phyloP scores from a whole-genome alignment of 2,888 invertebrate genomes.

The Syrphus vitripennis region DNA sequence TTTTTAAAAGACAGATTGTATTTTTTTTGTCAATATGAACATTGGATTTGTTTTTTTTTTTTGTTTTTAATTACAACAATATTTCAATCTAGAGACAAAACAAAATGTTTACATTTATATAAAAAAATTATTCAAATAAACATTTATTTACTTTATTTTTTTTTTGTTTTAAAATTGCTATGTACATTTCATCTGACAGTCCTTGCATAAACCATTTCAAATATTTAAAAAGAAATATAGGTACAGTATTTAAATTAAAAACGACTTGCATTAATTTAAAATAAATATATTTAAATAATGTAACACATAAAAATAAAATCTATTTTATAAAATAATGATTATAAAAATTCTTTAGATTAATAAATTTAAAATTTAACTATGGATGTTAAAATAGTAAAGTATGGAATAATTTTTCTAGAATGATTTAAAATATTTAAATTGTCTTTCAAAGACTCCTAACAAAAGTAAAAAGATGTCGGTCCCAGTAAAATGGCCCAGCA shows the following conservation, averaged over 20 bases:
- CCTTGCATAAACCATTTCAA: slow-evolving; percentile 68
- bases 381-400: no score
- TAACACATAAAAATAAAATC: background rate
- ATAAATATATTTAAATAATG: no score
- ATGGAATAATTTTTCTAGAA: no score
- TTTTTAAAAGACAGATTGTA: background rate
- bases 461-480: no score
- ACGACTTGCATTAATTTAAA: no score
- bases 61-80: background rate
- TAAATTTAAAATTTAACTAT: no score
- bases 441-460: no score
- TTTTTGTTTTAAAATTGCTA: slow-evolving; percentile 4
- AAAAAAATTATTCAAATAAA: background rate
- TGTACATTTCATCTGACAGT: slow-evolving; percentile 45
- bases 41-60: slow-evolving; percentile 2
- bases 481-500: no score
- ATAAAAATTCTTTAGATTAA: no score
- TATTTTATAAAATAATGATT: background rate
- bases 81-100: background rate
- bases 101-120: slow-evolving; percentile 69
- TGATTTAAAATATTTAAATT: no score
- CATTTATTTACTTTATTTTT: background rate
- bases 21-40: slow-evolving; percentile 19
- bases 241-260: background rate
- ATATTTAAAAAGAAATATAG: background rate